A percentile compares a stretch with the other conserved stretches of the same genome.
These are phyloP conservation scores for Drosophila suboccidentalis DNA, from an alignment of 2,888 invertebrate species.

Conservation along the genomic window DNA sequence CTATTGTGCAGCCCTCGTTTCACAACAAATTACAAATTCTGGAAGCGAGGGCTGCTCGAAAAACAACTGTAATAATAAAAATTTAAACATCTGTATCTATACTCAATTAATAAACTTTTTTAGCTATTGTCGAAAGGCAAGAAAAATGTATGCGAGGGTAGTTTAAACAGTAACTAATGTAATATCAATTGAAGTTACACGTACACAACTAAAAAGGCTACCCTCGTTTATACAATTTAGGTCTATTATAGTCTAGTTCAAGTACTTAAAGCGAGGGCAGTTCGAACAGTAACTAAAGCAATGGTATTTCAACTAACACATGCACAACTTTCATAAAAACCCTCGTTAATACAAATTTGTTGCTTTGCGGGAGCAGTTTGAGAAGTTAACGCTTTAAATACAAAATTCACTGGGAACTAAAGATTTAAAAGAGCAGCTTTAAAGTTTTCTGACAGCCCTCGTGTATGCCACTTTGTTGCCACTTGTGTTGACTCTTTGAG, in stretches of 20 bases:
- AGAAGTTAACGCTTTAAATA: too few species aligned
- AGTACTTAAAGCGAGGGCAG: neutral
- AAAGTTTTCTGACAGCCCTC: neutral
- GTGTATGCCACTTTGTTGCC: neutral
- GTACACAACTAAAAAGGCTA: neutral
- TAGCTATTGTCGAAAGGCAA: neutral
- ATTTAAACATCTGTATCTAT: neutral
- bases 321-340: neutral
- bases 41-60: neutral
- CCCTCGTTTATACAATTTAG: neutral
- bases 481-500: neutral
- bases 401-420: too few species aligned
- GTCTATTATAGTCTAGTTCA: neutral
- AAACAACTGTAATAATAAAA: neutral
- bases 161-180: neutral
- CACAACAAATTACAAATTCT: neutral
- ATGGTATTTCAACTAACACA: neutral
- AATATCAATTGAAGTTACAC: neutral
- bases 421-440: too few species aligned
- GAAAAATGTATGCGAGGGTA: neutral
- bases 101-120: neutral
- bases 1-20: neutral
- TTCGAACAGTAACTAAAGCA: neutral
- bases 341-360: too few species aligned
- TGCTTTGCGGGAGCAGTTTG: too few species aligned